Conservation (phyloP, 2,113 vertebrate genomes). For the Chionomys nivalis region DNA sequence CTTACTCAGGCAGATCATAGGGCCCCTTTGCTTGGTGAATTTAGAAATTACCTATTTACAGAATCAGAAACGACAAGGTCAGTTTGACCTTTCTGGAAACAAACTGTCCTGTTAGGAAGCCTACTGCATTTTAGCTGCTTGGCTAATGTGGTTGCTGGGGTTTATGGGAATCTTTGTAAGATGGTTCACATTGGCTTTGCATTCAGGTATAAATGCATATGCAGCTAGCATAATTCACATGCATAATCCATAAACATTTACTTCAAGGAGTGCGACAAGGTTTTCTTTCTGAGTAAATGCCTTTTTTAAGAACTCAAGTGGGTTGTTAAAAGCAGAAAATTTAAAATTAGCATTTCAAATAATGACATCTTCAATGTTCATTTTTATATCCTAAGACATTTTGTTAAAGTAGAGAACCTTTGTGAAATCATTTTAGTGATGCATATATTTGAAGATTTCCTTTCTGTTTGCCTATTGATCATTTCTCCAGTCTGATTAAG, state of each 20-base stretch:
- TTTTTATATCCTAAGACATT: slow-evolving; percentile 44
- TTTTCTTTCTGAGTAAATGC: slow-evolving; percentile 50
- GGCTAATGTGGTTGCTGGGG: not conserved
- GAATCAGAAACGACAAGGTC: slow-evolving; percentile 73
- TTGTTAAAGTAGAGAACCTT: not conserved
- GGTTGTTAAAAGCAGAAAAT: slow-evolving; percentile 8
- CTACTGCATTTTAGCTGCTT: slow-evolving; percentile 53
- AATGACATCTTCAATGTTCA: not conserved
- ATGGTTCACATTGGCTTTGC: slow-evolving; percentile 72
- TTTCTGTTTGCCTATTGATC: slow-evolving; percentile 48
- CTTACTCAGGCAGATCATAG: fast-evolving
- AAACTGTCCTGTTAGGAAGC: slow-evolving; percentile 54
- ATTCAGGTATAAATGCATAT: slow-evolving; percentile 68
- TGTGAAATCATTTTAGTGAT: not conserved
- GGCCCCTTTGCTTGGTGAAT: slow-evolving; percentile 48
- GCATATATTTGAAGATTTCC: slow-evolving; percentile 37
- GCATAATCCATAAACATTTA: slow-evolving; percentile 74
- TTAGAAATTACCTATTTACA: not conserved
- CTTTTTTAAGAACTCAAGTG: not conserved
- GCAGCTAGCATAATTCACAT: slow-evolving; percentile 75
- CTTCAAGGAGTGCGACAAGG: slow-evolving; percentile 27
- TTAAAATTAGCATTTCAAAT: slow-evolving; percentile 45
- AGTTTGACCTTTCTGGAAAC: slow-evolving; percentile 77
- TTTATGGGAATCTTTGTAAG: slow-evolving; percentile 34
- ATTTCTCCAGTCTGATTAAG: slow-evolving; percentile 11